These are phyloP conservation scores for Python bivittatus DNA, from an alignment of 2,113 vertebrate genomes.

Conservation along the genomic window DNA sequence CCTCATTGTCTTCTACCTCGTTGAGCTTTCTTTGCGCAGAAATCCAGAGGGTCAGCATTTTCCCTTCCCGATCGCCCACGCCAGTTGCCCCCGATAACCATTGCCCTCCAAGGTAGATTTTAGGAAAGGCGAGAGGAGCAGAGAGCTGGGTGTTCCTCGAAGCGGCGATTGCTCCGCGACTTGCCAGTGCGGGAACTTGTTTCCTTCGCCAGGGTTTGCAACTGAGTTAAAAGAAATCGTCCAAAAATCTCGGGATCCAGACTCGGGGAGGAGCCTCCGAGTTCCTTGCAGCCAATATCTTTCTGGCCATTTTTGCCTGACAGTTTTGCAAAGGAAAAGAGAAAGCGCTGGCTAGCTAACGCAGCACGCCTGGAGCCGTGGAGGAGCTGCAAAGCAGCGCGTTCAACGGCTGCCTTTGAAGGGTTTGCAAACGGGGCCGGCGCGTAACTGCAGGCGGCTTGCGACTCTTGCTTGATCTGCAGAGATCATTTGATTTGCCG, in stretches of 20 bases:
- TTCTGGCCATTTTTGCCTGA: conserved; percentile 66
- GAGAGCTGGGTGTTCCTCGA: conserved; percentile 23
- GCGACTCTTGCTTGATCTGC: neutral
- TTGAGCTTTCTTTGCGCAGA: conserved; percentile 37
- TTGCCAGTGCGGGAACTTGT: conserved; percentile 60
- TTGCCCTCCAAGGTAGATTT: conserved; percentile 42
- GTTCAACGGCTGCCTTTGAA: conserved; percentile 13
- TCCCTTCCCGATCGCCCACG: conserved; percentile 7
- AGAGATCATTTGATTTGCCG: conserved; percentile 73
- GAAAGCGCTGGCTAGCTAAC: conserved; percentile 22
- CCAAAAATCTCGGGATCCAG: conserved; percentile 74
- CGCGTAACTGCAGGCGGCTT: neutral
- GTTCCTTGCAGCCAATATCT: conserved; percentile 71
- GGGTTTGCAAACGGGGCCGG: neutral
- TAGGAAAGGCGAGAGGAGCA: conserved; percentile 15
- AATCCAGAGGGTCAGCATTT: conserved; percentile 44
- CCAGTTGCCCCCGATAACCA: conserved; percentile 29
- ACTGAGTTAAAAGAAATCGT: conserved; percentile 76
- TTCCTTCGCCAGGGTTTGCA: conserved; percentile 58
- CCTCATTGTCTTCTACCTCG: conserved; percentile 62
- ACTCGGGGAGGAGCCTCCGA: conserved; percentile 78
- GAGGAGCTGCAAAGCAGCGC: conserved; percentile 3
- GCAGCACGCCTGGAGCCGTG: conserved; percentile 50
- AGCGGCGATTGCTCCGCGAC: conserved; percentile 24
- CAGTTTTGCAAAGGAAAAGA: conserved; percentile 59